phyloP scores from a whole-genome alignment of 2,888 invertebrate species.

The Chymomyza procnemis region DNA sequence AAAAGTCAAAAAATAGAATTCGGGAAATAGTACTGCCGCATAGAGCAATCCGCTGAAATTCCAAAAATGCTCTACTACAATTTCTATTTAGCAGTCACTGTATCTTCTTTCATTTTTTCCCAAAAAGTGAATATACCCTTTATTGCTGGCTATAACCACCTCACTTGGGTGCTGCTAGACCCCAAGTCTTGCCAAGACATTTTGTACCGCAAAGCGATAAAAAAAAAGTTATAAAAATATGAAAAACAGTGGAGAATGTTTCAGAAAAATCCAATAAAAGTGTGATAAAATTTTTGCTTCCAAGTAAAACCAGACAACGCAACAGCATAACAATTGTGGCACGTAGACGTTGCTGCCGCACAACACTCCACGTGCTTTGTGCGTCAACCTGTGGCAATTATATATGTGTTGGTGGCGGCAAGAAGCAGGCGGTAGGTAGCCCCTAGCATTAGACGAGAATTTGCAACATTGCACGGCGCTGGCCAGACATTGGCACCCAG shows the following conservation, averaged over 20 bases:
- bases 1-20: too few relatives aligned
- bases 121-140: background rate
- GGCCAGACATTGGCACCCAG: conserved; percentile 39
- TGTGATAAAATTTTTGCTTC: conserved; percentile 63
- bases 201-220: conserved; percentile 49
- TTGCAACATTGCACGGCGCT: conserved; percentile 26
- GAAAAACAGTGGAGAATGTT: conserved; percentile 42
- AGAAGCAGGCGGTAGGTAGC: background rate
- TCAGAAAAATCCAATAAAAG: conserved; percentile 54
- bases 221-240: conserved; percentile 59
- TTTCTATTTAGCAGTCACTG: background rate
- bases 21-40: too few relatives aligned
- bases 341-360: conserved; percentile 42
- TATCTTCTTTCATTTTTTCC: background rate
- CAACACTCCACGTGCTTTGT: conserved; percentile 56
- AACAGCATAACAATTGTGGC: conserved; percentile 40
- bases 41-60: too few relatives aligned
- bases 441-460: background rate
- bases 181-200: conserved; percentile 33
- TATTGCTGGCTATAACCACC: background rate
- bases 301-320: conserved; percentile 30
- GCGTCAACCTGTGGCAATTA: conserved; percentile 69
- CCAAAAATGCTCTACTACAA: background rate
- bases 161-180: background rate
- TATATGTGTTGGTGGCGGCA: conserved; percentile 24